Percentiles rank a stretch among this genome's conserved stretches.
Conservation (phyloP, 2,797 vertebrate species). For the Urosaurus nigricauda region DNA sequence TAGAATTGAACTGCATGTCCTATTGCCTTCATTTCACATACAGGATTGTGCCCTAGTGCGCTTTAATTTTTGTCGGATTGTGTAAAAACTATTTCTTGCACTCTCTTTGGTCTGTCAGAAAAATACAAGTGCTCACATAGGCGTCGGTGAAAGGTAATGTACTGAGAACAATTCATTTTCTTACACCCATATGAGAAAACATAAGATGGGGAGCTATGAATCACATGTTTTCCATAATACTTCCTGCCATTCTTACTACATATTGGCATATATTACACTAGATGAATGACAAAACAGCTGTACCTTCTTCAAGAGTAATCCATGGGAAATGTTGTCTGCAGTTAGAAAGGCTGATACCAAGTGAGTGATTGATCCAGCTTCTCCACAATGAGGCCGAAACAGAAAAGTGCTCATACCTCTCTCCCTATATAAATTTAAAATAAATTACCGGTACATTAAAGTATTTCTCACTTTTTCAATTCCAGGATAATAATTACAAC, state of each 20-base stretch:
- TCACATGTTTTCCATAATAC: background rate
- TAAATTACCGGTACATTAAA: conserved; percentile 31
- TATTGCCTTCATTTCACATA: background rate
- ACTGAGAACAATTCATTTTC: background rate
- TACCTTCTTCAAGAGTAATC: conserved; percentile 97
- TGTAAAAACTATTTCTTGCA: conserved; percentile 8
- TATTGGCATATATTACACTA: background rate
- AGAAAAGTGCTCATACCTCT: conserved; percentile 93
- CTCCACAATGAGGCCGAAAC: conserved; percentile 96
- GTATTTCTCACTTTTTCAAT: conserved; percentile 16
- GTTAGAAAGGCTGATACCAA: conserved; percentile 94
- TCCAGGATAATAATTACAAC: background rate
- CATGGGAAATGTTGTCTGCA: conserved; percentile 97
- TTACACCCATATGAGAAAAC: background rate
- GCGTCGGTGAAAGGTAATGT: background rate
- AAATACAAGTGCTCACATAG: background rate
- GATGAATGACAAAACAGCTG: conserved; percentile 8
- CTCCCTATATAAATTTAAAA: conserved; percentile 81
- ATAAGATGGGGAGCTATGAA: background rate
- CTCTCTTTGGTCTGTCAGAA: background rate
- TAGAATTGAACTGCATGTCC: background rate
- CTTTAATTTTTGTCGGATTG: conserved; percentile 3
- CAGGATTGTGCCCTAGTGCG: background rate
- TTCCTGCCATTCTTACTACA: background rate
- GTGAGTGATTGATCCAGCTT: conserved; percentile 97